Evolutionary conservation across 2,888 invertebrate species (phyloP).

Genomic region (Megastigmus dorsalis): DNA sequence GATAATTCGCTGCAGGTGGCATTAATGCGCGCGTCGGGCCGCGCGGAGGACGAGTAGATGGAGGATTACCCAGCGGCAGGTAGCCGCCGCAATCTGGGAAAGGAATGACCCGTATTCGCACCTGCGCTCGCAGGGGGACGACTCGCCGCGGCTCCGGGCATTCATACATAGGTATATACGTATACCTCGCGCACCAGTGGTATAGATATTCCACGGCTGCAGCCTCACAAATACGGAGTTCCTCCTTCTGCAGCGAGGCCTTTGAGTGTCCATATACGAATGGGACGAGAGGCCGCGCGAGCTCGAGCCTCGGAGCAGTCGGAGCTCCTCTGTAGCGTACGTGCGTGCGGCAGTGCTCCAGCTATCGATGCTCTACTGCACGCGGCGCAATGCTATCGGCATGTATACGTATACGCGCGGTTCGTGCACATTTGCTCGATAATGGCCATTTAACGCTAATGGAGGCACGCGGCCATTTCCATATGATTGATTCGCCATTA

Average conservation of each 20-base stretch:
- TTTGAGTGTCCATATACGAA: constrained; percentile 30
- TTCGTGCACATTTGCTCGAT: not conserved
- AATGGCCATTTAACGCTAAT: constrained; percentile 16
- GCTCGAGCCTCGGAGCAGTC: not conserved
- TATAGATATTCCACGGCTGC: too few species aligned
- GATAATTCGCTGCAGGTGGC: constrained; percentile 11
- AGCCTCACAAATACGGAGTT: constrained; percentile 28
- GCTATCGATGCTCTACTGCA: too few species aligned
- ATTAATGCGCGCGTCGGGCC: not conserved
- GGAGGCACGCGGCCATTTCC: not conserved
- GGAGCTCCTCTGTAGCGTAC: too few species aligned
- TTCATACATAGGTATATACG: constrained; percentile 10
- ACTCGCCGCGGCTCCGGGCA: constrained; percentile 41
- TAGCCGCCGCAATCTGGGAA: constrained; percentile 62
- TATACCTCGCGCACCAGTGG: too few species aligned
- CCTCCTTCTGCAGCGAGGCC: constrained; percentile 30
- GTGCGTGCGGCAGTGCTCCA: too few species aligned
- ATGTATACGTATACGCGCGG: too few species aligned
- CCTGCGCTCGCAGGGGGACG: constrained; percentile 65
- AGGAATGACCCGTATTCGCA: constrained; percentile 70
- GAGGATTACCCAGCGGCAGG: too few species aligned
- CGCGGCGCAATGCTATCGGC: too few species aligned
- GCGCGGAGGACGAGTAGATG: not conserved
- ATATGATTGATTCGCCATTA: constrained; percentile 1
- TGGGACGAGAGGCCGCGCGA: not conserved